These are phyloP conservation scores for Caradrina kadenii DNA, from an alignment of 2,888 invertebrate species.

Conservation along the genomic window DNA sequence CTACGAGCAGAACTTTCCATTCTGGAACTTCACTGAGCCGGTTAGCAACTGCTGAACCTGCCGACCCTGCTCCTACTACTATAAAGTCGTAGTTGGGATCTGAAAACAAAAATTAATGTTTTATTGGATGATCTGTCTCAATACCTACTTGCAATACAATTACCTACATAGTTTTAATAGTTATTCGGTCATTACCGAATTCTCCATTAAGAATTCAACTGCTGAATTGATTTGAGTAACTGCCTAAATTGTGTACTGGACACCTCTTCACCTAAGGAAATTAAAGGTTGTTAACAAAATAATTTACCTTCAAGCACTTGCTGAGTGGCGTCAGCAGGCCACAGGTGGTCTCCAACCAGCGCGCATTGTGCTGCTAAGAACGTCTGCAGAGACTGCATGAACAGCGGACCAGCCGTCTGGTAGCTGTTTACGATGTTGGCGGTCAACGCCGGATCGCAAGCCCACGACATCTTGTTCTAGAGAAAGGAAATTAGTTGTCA, in stretches of 20 bases:
- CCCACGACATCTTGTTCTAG: conserved; percentile 76
- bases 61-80: conserved; percentile 92
- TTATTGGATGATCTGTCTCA: background rate
- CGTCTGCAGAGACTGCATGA: conserved; percentile 90
- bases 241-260: background rate
- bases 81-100: conserved; percentile 91
- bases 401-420: conserved; percentile 85
- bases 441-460: conserved; percentile 78
- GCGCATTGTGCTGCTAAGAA: conserved; percentile 91
- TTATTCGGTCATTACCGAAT: background rate
- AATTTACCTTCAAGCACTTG: conserved; percentile 76
- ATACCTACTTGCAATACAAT: background rate
- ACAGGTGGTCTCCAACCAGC: conserved; percentile 87
- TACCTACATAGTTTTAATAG: background rate
- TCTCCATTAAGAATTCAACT: background rate
- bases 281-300: background rate
- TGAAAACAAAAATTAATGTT: conserved; percentile 56
- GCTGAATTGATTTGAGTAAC: background rate
- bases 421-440: conserved; percentile 76
- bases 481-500: background rate
- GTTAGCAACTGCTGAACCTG: conserved; percentile 92
- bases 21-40: conserved; percentile 90
- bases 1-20: conserved; percentile 91
- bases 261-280: background rate
- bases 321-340: conserved; percentile 89